Evolutionary conservation across 2,113 vertebrate genomes (phyloP).

Genomic region (Cairina moschata): DNA sequence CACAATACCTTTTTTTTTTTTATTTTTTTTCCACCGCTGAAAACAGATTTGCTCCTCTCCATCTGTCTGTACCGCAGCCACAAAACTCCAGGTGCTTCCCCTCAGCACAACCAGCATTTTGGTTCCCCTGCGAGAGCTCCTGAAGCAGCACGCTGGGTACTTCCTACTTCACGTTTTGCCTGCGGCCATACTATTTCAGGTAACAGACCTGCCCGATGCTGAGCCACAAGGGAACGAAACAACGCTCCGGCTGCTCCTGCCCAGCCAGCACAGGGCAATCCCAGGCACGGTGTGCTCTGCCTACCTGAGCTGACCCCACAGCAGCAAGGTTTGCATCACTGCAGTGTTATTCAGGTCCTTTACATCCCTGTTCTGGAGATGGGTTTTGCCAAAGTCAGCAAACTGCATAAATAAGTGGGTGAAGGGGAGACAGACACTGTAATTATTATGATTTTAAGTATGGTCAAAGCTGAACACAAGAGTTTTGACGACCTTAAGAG

Average conservation of each 20-base stretch:
- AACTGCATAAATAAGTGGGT: not conserved
- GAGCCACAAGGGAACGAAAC: not conserved
- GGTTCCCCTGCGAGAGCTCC: not conserved
- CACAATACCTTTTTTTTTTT: not conserved
- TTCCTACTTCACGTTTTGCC: not conserved
- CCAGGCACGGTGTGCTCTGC: not conserved
- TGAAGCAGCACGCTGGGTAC: not conserved
- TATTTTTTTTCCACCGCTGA: rapidly evolving
- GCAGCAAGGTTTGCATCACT: not conserved
- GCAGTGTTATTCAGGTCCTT: not conserved
- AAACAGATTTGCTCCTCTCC: not conserved
- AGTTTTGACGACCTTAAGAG: not conserved
- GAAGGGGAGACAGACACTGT: no score
- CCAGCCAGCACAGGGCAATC: not conserved
- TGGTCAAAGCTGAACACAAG: not conserved
- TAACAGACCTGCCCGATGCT: not conserved
- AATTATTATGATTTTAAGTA: not conserved
- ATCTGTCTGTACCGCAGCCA: not conserved
- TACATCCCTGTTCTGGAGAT: not conserved
- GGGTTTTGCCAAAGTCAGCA: not conserved
- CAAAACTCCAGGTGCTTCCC: not conserved
- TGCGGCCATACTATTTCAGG: not conserved
- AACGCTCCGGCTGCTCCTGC: not conserved
- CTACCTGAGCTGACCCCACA: not conserved
- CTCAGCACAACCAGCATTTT: not conserved